phyloP scores from a whole-genome alignment of 2,797 vertebrate species.

The Anniella stebbinsi region DNA sequence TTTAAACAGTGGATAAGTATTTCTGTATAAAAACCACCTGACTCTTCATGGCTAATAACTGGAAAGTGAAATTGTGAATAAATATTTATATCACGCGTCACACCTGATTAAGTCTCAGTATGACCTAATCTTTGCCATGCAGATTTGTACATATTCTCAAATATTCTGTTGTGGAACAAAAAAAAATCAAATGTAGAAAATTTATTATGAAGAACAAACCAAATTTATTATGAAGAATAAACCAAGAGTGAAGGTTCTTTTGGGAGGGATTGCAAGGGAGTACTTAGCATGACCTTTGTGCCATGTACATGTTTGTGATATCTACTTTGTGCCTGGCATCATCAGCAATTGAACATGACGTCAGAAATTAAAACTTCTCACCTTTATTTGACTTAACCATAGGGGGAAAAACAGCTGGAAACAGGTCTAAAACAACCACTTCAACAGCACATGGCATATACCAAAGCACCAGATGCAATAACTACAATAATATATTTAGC shows the following conservation, averaged over 20 bases:
- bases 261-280: background rate
- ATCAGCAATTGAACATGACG: background rate
- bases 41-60: constrained; percentile 69
- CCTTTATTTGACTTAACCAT: background rate
- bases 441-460: background rate
- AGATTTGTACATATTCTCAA: constrained; percentile 69
- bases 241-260: constrained; percentile 34
- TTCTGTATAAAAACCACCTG: constrained; percentile 76
- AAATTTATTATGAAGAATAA: constrained; percentile 67
- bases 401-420: background rate
- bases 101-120: constrained; percentile 77
- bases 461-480: constrained; percentile 56
- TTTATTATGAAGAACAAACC: constrained; percentile 62
- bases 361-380: background rate
- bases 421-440: constrained; percentile 24
- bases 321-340: background rate
- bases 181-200: constrained; percentile 66
- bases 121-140: constrained; percentile 73
- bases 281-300: background rate
- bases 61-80: constrained; percentile 70
- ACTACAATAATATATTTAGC: constrained; percentile 35
- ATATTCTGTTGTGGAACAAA: constrained; percentile 67
- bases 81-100: constrained; percentile 75
- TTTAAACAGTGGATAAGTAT: constrained; percentile 72
- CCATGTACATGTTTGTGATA: background rate